A percentile compares a stretch with the other conserved stretches of the same genome.
phyloP scores from a whole-genome alignment of 2,113 vertebrate species.

The Rafetus swinhoei region DNA sequence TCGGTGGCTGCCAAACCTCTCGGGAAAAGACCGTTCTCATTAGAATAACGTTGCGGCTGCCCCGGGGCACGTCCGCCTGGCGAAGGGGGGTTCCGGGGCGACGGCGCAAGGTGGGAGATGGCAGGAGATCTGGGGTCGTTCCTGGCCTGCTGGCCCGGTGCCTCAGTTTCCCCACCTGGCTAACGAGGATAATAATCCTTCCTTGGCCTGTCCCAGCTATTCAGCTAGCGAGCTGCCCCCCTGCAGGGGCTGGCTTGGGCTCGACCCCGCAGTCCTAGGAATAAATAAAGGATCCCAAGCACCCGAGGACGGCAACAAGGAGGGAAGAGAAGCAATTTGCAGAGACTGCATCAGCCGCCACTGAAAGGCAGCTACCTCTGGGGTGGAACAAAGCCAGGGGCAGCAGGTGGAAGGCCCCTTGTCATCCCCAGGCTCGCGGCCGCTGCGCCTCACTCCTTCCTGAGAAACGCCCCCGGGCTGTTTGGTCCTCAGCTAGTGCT shows the following conservation, averaged over 20 bases:
- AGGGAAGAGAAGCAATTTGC: too few relatives aligned
- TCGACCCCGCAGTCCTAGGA: too few relatives aligned
- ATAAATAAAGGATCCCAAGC: background rate
- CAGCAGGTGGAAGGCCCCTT: background rate
- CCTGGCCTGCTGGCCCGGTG: too few relatives aligned
- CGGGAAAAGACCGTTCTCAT: background rate
- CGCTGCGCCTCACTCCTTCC: background rate
- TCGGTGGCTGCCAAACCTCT: too few relatives aligned
- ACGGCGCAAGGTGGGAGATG: slow-evolving; percentile 38
- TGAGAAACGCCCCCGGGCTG: background rate
- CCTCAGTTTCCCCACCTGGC: too few relatives aligned
- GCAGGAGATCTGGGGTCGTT: slow-evolving; percentile 32
- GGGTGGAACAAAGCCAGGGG: background rate
- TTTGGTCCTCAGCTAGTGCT: background rate
- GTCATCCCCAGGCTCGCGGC: background rate
- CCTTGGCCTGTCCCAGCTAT: background rate
- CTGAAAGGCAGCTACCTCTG: background rate
- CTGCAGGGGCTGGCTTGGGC: background rate
- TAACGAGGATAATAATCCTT: too few relatives aligned
- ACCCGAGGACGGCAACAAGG: background rate
- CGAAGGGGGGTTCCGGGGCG: slow-evolving; percentile 43
- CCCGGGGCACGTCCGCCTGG: background rate
- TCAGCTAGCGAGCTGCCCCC: background rate
- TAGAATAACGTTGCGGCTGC: background rate
- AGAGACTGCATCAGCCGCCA: background rate